phyloP scores from a whole-genome alignment of 2,888 invertebrate genomes.

The Cephus pygmeus region DNA sequence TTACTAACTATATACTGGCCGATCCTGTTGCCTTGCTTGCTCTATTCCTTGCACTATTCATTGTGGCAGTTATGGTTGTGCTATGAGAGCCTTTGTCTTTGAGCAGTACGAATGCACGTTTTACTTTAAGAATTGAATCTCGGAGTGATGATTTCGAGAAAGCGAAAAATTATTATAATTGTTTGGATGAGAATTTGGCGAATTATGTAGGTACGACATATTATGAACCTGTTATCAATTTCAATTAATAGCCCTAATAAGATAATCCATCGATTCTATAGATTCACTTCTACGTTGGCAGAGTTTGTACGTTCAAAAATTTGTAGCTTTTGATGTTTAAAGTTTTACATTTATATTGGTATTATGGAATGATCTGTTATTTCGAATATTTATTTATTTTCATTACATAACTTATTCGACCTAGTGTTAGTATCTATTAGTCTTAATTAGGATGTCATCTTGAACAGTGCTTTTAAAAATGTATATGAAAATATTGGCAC shows the following conservation, averaged over 20 bases:
- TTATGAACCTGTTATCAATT: background rate
- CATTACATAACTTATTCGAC: background rate
- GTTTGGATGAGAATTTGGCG: background rate
- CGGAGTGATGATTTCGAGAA: background rate
- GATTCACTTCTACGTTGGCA: background rate
- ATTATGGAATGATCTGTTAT: background rate
- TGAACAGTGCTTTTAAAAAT: background rate
- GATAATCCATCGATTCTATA: background rate
- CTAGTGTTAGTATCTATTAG: background rate
- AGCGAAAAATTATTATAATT: background rate
- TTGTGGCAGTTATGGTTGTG: background rate
- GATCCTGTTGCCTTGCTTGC: conserved; percentile 53
- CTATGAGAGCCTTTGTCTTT: background rate
- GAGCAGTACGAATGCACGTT: background rate
- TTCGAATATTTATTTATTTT: background rate
- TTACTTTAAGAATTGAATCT: background rate
- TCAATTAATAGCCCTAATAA: background rate
- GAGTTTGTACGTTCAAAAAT: background rate
- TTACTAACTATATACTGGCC: conserved; percentile 57
- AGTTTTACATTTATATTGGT: background rate
- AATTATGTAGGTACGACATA: background rate
- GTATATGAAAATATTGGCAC: background rate
- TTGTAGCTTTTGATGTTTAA: background rate
- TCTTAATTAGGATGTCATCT: background rate
- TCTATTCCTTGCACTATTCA: conserved; percentile 52